Percentiles rank a stretch among this genome's conserved stretches.
These are phyloP conservation scores for Melanocharis versteri DNA, from an alignment of 2,113 vertebrate species.

Conservation along the genomic window DNA sequence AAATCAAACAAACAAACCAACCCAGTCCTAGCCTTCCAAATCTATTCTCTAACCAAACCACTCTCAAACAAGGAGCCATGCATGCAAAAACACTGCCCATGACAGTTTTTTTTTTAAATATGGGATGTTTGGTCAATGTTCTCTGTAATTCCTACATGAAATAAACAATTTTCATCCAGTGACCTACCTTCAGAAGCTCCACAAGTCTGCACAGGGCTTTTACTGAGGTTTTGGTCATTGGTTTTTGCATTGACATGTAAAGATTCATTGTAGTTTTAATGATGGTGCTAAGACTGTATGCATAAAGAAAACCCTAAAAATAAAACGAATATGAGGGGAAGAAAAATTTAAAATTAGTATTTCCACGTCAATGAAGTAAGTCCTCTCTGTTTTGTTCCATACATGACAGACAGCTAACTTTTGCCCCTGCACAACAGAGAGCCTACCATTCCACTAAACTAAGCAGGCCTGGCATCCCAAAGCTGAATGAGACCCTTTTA, in stretches of 20 bases:
- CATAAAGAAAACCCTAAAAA: slow-evolving; percentile 92
- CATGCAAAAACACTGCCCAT: neutral
- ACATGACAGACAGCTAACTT: neutral
- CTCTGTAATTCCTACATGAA: neutral
- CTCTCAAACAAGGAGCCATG: neutral
- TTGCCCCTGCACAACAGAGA: neutral
- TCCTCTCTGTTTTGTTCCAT: neutral
- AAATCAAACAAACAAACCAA: neutral
- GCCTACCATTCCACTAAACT: neutral
- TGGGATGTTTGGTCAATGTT: neutral
- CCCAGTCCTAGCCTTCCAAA: neutral
- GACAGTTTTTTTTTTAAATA: neutral
- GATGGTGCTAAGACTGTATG: slow-evolving; percentile 92
- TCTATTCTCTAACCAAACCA: neutral
- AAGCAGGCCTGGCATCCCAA: neutral
- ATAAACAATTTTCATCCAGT: neutral
- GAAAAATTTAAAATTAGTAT: neutral
- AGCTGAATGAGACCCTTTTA: neutral
- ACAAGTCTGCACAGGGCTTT: slow-evolving; percentile 94
- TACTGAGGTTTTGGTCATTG: slow-evolving; percentile 97
- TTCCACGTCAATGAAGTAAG: neutral
- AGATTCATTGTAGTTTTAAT: slow-evolving; percentile 98
- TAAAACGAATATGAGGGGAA: neutral
- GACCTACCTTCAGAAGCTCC: slow-evolving; percentile 90
- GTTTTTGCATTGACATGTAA: slow-evolving; percentile 95